Evolutionary conservation across 2,888 invertebrate genomes (phyloP).

Genomic region (Altica lythri): DNA sequence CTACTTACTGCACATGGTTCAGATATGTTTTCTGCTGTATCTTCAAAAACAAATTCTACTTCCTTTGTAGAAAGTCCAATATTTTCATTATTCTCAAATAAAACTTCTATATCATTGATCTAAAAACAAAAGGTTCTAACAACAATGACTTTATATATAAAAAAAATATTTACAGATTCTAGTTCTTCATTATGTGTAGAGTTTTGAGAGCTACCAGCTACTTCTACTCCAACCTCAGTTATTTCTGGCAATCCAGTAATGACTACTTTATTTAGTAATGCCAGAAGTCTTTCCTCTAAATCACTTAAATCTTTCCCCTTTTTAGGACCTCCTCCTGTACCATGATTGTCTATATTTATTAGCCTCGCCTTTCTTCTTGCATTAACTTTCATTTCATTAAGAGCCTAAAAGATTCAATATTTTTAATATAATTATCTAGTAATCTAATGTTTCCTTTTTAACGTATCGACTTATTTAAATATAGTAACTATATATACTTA

Average conservation of each 20-base stretch:
- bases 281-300: not conserved
- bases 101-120: not conserved
- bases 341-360: too few relatives aligned
- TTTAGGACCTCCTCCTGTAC: not conserved
- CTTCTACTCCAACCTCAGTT: not conserved
- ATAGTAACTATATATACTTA: not conserved
- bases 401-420: not conserved
- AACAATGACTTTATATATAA: not conserved
- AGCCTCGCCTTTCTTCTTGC: not conserved
- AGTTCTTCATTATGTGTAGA: not conserved
- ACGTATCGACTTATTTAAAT: not conserved
- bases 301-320: not conserved
- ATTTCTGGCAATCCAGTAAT: slow-evolving; percentile 4
- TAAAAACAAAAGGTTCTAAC: not conserved
- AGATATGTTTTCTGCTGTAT: too few relatives aligned
- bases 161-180: not conserved
- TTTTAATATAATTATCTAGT: not conserved
- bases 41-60: too few relatives aligned
- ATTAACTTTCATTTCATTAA: not conserved
- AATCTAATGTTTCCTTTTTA: not conserved
- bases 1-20: too few relatives aligned
- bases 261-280: not conserved
- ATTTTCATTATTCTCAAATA: not conserved
- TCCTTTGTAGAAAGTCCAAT: not conserved
- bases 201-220: not conserved